These are phyloP conservation scores for Hydrotaea cyrtoneurina DNA, from an alignment of 2,888 invertebrate genomes.

Conservation along the genomic window DNA sequence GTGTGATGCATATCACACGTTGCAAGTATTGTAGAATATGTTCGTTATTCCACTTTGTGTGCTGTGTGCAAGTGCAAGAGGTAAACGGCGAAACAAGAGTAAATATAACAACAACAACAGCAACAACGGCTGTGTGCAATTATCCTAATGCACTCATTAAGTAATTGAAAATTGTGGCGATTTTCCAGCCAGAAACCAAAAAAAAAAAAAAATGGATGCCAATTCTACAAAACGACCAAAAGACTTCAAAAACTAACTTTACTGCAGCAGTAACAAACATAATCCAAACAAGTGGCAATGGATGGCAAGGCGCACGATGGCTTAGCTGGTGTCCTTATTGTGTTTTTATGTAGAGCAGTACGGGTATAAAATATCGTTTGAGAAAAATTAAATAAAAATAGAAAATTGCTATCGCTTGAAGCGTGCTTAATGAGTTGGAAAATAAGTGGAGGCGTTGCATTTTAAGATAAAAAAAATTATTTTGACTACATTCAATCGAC, in stretches of 20 bases:
- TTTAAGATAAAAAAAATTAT: no score
- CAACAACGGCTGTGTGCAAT: constrained; percentile 62
- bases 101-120: constrained; percentile 33
- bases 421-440: constrained; percentile 56
- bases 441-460: constrained; percentile 12
- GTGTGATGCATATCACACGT: neutral
- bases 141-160: constrained; percentile 72
- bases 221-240: constrained; percentile 2
- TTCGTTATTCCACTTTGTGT: neutral
- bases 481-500: no score
- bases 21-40: neutral
- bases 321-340: constrained; percentile 52
- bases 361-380: constrained; percentile 27
- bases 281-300: constrained; percentile 16
- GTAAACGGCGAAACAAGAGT: neutral
- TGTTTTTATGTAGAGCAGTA: constrained; percentile 52
- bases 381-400: constrained; percentile 41
- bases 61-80: neutral
- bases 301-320: constrained; percentile 8
- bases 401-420: constrained; percentile 51
- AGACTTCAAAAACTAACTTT: constrained; percentile 39
- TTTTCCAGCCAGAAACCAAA: constrained; percentile 40
- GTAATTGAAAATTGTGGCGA: constrained; percentile 70
- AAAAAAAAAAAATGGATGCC: constrained; percentile 36
- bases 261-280: constrained; percentile 20